Conservation (phyloP, 2,113 vertebrate species). For the Poecile atricapillus region DNA sequence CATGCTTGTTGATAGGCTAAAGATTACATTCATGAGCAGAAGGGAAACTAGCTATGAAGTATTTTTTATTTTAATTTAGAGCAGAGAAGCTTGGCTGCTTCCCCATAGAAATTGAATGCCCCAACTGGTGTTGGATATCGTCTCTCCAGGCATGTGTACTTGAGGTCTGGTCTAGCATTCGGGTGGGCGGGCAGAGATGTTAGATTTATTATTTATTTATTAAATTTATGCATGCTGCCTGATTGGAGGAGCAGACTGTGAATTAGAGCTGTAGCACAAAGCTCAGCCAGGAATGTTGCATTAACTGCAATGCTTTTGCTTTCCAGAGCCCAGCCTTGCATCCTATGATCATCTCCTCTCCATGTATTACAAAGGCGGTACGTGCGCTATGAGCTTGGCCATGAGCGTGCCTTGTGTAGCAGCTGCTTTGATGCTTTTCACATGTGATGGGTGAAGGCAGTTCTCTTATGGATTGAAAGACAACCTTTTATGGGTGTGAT, state of each 20-base stretch:
- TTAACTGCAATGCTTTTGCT: not conserved
- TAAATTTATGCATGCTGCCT: not conserved
- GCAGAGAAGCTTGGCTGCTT: not conserved
- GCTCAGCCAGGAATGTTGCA: not conserved
- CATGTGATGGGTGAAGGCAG: not conserved
- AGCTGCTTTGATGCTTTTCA: not conserved
- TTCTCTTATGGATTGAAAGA: not conserved
- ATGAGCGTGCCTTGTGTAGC: fast-evolving
- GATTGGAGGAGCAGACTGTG: not conserved
- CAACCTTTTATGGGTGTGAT: not conserved
- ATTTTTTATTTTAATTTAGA: not conserved
- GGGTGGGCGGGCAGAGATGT: fast-evolving
- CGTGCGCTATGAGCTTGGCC: not conserved
- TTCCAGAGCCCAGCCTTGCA: slow-evolving; percentile 87
- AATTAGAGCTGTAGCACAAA: not conserved
- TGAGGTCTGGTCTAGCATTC: not conserved
- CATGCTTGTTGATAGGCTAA: not conserved
- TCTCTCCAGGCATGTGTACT: fast-evolving
- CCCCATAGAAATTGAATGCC: not conserved
- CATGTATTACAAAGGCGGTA: slow-evolving; percentile 80
- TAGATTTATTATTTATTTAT: too few species aligned
- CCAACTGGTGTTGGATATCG: fast-evolving
- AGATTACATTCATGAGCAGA: not conserved
- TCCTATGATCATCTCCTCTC: slow-evolving; percentile 79
- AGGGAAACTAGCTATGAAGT: not conserved